Percentiles rank a stretch among this genome's conserved stretches.
Conservation (phyloP, 2,113 vertebrate species). For the Galbula dea region DNA sequence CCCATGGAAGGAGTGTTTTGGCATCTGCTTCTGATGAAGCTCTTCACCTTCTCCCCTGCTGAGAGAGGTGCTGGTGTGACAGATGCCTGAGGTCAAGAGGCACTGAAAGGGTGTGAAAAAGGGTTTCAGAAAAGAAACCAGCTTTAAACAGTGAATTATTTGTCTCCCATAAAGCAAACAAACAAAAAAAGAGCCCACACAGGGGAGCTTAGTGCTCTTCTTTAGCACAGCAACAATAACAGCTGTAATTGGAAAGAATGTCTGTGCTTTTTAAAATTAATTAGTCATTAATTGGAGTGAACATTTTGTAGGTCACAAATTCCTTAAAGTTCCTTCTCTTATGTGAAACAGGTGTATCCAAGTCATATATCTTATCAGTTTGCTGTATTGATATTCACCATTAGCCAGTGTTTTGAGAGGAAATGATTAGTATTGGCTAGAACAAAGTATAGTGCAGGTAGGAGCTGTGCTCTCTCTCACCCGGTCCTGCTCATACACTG, state of each 20-base stretch:
- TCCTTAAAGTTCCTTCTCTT: conserved; percentile 5
- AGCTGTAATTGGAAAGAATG: not conserved
- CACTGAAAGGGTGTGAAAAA: not conserved
- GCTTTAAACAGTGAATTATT: not conserved
- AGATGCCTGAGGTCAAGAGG: not conserved
- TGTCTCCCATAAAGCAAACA: not conserved
- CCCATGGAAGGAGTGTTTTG: not conserved
- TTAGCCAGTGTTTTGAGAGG: conserved; percentile 39
- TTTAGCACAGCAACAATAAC: not conserved
- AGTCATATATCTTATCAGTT: not conserved
- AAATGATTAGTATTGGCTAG: not conserved
- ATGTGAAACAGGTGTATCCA: not conserved
- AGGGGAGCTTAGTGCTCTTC: not conserved
- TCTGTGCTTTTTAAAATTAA: not conserved
- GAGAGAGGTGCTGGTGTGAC: not conserved
- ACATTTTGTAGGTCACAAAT: conserved; percentile 23
- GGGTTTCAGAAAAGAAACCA: not conserved
- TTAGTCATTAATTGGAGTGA: conserved; percentile 16
- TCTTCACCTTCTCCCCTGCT: not conserved
- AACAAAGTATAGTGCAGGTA: not conserved
- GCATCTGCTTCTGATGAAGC: not conserved
- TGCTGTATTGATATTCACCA: not conserved
- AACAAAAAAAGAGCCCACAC: no score
- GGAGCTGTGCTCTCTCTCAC: not conserved
- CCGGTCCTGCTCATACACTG: not conserved